Base-by-base conservation (phyloP, 1,140 invertebrate species). In the silkworm (Bombyx mori) region DNA sequence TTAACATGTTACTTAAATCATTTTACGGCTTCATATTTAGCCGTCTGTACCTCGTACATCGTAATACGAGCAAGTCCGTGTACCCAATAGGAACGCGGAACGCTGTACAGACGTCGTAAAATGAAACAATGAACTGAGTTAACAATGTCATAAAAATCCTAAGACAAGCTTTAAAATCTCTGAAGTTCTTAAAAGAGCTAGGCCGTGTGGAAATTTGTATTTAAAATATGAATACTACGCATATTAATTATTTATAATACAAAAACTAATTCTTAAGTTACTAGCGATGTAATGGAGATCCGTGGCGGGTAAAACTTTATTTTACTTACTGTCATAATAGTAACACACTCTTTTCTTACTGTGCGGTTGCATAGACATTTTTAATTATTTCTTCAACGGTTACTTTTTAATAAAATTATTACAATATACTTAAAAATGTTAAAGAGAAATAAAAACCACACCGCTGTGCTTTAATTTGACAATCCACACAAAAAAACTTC, bases 241-340 rank as follows among this genome's bases (percentile, higher is more conserved):
- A 35, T 35, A 5, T 2, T 35, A 35, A 35, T 35, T 35, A 35
- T 35, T 35, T 35, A 35, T 35, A 35, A 1, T 35, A 35, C 26
- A 35, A 35, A 35, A 35, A 35, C 26, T 0, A 35, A 35, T 35
- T 10, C 26, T 8, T 42, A 52, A 42, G 26, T 42, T 52, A 26
- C 8, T 26, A 6, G n/a, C n/a, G n/a, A 49, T 35, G 43, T 26
- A 44, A 54, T 53, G 18, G 9, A 26, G 58, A 3, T 35, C 26
- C 26, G 75, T 82, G 77, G 79, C 79, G 79, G 75, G 78, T 75
- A 80, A 82, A 76, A 79, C 62, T 77, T 75, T 71, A 51, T 63
- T 60, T 42, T 88, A 96, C 96, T 97, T 91, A 99, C 97, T 98
- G 84, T 99, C 98, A 78, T 99, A 99, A 88, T 99, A 99, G 89